Percentiles rank a stretch among this genome's conserved stretches.
Evolutionary conservation across 2,797 vertebrate species (phyloP).

Genomic region (Enteromius mattozi): DNA sequence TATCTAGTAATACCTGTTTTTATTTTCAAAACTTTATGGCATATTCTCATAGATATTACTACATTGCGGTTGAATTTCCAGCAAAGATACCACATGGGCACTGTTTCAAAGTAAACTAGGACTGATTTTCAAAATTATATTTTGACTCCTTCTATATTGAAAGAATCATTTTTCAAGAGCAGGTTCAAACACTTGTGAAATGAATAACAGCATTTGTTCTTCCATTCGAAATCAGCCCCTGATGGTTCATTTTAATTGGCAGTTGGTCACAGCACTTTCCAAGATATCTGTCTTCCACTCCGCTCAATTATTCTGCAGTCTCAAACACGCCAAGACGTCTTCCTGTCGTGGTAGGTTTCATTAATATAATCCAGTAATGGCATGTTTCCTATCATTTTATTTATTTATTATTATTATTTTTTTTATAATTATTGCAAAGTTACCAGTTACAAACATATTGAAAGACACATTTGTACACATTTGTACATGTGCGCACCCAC

Average conservation of each 20-base stretch:
- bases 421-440: background rate
- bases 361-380: constrained; percentile 15
- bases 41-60: background rate
- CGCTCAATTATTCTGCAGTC: constrained; percentile 34
- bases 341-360: constrained; percentile 20
- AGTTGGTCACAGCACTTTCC: constrained; percentile 55
- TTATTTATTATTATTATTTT: background rate
- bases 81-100: background rate
- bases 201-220: constrained; percentile 42
- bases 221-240: constrained; percentile 47
- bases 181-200: constrained; percentile 25
- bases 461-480: constrained; percentile 21
- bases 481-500: constrained; percentile 26
- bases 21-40: too few relatives aligned
- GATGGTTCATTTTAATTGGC: constrained; percentile 47
- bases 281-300: constrained; percentile 44
- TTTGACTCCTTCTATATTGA: background rate
- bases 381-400: constrained; percentile 4
- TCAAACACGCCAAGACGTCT: constrained; percentile 36
- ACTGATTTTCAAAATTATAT: background rate
- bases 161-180: constrained; percentile 4
- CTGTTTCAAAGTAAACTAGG: background rate
- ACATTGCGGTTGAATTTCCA: too few relatives aligned
- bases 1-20: too few relatives aligned
- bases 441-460: constrained; percentile 37